Evolutionary conservation across 2,797 vertebrate species (phyloP), one percentile per base, ranked within the genome.

Genomic region (Microctenopoma lineatum): DNA sequence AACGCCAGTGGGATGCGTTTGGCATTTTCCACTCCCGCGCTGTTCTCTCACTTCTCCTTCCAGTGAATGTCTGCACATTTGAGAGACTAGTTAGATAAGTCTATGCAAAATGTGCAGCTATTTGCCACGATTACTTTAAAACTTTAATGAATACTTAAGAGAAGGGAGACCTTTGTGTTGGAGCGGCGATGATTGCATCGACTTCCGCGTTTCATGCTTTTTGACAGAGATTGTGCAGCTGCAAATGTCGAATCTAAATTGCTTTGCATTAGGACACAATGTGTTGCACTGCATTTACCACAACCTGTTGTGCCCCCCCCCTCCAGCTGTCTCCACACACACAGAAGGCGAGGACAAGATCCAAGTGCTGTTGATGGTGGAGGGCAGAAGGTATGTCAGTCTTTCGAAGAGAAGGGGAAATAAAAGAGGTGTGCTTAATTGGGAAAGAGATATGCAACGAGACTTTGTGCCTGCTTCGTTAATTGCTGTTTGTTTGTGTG

Each of bases 301-400:
- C 18, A 55, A 34, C 59, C 53, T 54, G 5, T 73, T 74, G 12
- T 47, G 12, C 3, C 14, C 65, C 78, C 69, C 21, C 3, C 14
- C 65, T 77, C 15, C 77, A 99, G 97, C 97, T 76, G 92, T 95
- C 84, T 98, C 95, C 66, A 95, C 86, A 16, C 73, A 96, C 45
- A 88, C 91, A 18, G 95, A 97, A 81, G 96, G 97, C 41, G 96
- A 96, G 45, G 96, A 98, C 77, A 97, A 94, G 91, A 88, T 95
- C 84, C 95, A 96, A n/a, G 92, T 97, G 62, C 90, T 99, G 75
- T 92, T 99, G 56, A 95, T 99, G 16, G 97, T 99, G 75, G 97
- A 98, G 86, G 96, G 96, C 83, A 94, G 97, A 90, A 97, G 97
- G 97, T 99, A 95, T 21, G 83, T 85, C 57, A 5, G 13, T 12